Base-by-base conservation (phyloP, 2,113 vertebrate genomes). In the Halichoeres trimaculatus region DNA sequence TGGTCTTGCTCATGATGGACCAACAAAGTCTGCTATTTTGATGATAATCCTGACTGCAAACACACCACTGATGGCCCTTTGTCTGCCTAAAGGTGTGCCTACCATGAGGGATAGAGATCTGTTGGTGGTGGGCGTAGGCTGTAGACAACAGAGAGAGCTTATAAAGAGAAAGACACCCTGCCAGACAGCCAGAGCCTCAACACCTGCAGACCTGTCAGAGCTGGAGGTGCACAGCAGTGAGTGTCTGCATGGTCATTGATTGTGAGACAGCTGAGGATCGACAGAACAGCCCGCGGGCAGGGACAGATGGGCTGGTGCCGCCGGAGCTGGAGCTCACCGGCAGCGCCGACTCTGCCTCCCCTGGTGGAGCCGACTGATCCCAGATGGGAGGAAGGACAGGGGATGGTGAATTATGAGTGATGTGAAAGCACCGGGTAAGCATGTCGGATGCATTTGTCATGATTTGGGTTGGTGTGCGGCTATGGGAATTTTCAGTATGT, bases 361-460 rank as follows among this genome's bases (percentile, higher is more conserved):
- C 74, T 70, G 61, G 9, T 56, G 54, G 66, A 66, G 73, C 66
- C 57, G 54, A 47, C 43, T 19, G 48, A 75, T 90, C 91, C 85
- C 88, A 86, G 83, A 85, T 83, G 80, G 83, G 71, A 63, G 58
- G 77, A 64, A 74, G 78, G 70, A 67, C 34, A 53, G 26, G 54
- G 71, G 79, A 80, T 81, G 62, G 50, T 90, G 86, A 90, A 76
- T 85, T 88, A 90, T 84, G 90, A 85, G 76, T 73, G 83, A 90
- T 85, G 70, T 52, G 85, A 85, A 92, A 90, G 48, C 72, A 84
- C 85, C 76, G 82, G 81, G 70, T 91, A 88, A 90, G 91, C 87
- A 83, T 30, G 38, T 62, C 7, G 17, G 20, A 13, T 48, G 43
- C 84, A 83, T 89, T 89, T 85, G 58, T 90, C 82, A 84, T 79